Conservation (phyloP, 2,113 vertebrate species). For the Corythaixoides concolor region DNA sequence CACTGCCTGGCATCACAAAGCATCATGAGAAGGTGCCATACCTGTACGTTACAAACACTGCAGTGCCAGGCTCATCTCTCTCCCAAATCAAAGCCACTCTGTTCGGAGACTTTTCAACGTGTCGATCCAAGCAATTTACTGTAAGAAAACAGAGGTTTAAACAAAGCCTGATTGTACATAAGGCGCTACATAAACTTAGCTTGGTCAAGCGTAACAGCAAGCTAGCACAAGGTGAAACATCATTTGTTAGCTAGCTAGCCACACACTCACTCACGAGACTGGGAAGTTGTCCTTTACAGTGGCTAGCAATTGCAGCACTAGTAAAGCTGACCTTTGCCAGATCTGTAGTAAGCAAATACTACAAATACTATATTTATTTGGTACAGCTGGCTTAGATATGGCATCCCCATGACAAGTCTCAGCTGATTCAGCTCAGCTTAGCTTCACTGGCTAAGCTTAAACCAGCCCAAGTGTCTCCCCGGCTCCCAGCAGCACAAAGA, state of each 20-base stretch:
- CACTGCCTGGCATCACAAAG: not conserved
- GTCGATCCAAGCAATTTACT: constrained; percentile 96
- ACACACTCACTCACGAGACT: not conserved
- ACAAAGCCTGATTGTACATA: not conserved
- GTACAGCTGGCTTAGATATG: not conserved
- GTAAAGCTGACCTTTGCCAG: not conserved
- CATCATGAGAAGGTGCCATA: constrained; percentile 10
- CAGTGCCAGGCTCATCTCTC: constrained; percentile 89
- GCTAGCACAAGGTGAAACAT: not conserved
- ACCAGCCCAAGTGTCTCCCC: not conserved
- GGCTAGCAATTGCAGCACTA: not conserved
- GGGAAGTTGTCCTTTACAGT: not conserved
- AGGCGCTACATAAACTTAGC: not conserved
- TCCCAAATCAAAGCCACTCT: constrained; percentile 94
- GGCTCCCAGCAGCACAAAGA: not conserved
- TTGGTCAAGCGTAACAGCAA: not conserved
- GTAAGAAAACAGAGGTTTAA: constrained; percentile 46
- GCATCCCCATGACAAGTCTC: not conserved
- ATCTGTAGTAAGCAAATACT: not conserved
- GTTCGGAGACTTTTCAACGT: constrained; percentile 81
- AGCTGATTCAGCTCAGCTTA: not conserved
- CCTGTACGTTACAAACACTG: constrained; percentile 91
- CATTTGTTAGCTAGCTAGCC: not conserved
- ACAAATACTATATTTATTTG: not conserved
- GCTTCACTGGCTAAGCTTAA: not conserved